These are phyloP conservation scores for Eulemur coronatus DNA, from an alignment of 2,797 vertebrate genomes.

Conservation along the genomic window DNA sequence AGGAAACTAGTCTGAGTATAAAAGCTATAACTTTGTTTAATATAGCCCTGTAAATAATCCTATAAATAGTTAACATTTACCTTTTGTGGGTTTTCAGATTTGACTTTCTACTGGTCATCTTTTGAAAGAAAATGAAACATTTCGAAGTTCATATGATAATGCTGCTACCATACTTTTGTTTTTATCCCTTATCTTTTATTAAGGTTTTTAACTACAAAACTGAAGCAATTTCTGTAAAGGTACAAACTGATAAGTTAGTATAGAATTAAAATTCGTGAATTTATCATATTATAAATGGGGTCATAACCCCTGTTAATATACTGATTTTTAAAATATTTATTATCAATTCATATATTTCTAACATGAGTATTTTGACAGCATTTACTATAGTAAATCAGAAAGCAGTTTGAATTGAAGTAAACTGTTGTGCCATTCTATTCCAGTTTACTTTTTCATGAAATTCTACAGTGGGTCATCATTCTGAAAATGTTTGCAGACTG, in stretches of 20 bases:
- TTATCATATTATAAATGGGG: neutral
- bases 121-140: constrained; percentile 56
- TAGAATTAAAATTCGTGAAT: constrained; percentile 45
- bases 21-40: constrained; percentile 23
- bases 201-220: constrained; percentile 48
- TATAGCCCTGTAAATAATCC: neutral
- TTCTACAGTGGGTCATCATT: constrained; percentile 27
- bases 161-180: constrained; percentile 37
- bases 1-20: neutral
- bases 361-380: neutral
- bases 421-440: constrained; percentile 20
- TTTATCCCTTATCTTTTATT: constrained; percentile 30
- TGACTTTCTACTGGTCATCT: constrained; percentile 36
- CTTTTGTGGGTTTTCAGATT: constrained; percentile 49
- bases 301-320: neutral
- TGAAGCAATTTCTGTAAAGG: constrained; percentile 48
- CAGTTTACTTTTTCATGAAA: constrained; percentile 47
- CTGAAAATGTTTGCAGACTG: constrained; percentile 34
- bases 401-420: constrained; percentile 47
- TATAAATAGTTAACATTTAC: constrained; percentile 22
- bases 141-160: constrained; percentile 43
- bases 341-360: constrained; percentile 35
- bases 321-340: constrained; percentile 40
- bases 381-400: constrained; percentile 59
- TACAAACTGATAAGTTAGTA: constrained; percentile 40